These are phyloP conservation scores for Crioceris asparagi DNA, from an alignment of 2,888 invertebrate genomes.

Conservation along the genomic window DNA sequence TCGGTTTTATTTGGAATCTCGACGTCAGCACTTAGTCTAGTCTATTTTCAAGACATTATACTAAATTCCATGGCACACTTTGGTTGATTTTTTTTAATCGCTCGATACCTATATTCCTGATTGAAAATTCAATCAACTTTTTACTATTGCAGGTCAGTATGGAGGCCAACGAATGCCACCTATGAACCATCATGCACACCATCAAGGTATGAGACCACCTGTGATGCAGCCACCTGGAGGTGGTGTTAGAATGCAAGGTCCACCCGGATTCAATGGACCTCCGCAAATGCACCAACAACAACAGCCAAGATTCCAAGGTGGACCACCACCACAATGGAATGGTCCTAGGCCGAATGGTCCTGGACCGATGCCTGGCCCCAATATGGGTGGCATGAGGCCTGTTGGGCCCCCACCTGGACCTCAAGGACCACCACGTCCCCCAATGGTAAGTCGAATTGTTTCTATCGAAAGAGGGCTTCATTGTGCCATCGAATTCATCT, in stretches of 20 bases:
- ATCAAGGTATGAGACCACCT: slow-evolving; percentile 41
- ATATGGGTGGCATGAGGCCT: slow-evolving; percentile 41
- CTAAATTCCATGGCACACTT: no score
- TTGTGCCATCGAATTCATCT: no score
- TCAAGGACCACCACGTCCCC: slow-evolving; percentile 47
- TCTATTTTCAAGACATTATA: no score
- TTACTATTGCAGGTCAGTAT: no score
- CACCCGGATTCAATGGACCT: slow-evolving; percentile 48
- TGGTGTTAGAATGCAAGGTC: slow-evolving; percentile 47
- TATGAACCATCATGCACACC: slow-evolving; percentile 38
- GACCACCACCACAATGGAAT: slow-evolving; percentile 47
- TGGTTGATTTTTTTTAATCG: no score
- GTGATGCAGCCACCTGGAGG: no score
- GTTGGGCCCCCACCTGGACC: slow-evolving; percentile 50
- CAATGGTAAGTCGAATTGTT: slow-evolving; percentile 50
- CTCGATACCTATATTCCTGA: no score
- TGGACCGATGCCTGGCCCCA: slow-evolving; percentile 22
- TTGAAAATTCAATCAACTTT: no score
- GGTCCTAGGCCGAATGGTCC: slow-evolving; percentile 47
- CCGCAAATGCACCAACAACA: slow-evolving; percentile 40
- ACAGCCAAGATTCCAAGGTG: slow-evolving; percentile 46
- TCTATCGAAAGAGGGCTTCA: no score
- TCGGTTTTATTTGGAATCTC: no score
- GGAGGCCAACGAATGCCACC: slow-evolving; percentile 41
- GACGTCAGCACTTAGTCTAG: no score